Conservation (phyloP, 2,797 vertebrate species). For the Parauchenoglanis punctatus region DNA sequence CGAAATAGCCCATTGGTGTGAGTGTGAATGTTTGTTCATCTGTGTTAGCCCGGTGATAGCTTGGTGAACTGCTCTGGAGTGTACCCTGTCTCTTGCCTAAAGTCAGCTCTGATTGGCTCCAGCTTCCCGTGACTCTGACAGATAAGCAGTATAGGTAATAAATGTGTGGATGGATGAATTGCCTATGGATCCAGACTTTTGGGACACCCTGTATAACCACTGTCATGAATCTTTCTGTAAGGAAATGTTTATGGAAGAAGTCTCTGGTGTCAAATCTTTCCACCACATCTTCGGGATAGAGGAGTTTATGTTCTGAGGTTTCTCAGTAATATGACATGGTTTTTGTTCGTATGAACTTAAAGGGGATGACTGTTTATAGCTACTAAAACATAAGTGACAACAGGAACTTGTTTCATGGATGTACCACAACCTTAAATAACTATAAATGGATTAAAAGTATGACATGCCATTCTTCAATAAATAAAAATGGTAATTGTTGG, state of each 20-base stretch:
- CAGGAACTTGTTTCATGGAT: neutral
- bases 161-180: no score
- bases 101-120: no score
- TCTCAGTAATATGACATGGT: neutral
- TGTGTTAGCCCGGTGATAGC: no score
- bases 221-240: neutral
- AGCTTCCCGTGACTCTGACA: no score
- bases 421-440: neutral
- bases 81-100: no score
- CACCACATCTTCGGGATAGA: neutral
- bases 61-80: no score
- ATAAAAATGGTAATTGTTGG: neutral
- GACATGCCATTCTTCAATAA: neutral
- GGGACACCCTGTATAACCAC: no score
- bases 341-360: neutral
- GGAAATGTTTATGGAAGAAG: neutral
- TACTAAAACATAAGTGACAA: neutral
- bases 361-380: neutral
- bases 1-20: no score
- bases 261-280: neutral
- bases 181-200: no score
- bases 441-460: neutral
- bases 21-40: no score
- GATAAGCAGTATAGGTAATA: no score
- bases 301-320: neutral